phyloP scores from a whole-genome alignment of 2,888 invertebrate species.

The Drosophila hamatofila region DNA sequence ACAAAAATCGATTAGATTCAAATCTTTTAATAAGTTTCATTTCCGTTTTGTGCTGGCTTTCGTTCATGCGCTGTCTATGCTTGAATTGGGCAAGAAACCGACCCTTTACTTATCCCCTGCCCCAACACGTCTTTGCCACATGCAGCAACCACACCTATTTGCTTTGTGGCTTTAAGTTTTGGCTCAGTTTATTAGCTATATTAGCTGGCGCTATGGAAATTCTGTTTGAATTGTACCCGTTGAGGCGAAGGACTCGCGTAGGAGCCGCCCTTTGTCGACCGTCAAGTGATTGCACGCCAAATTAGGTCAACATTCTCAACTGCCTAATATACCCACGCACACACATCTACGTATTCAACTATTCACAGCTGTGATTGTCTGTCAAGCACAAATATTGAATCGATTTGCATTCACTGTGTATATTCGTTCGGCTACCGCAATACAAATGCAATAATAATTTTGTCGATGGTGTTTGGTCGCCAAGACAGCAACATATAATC shows the following conservation, averaged over 20 bases:
- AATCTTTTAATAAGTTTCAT: slow-evolving; percentile 84
- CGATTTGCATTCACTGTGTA: slow-evolving; percentile 53
- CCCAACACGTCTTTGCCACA: slow-evolving; percentile 11
- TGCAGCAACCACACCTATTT: slow-evolving; percentile 62
- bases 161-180: slow-evolving; percentile 62
- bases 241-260: slow-evolving; percentile 16
- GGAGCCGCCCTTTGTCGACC: slow-evolving; percentile 52
- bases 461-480: slow-evolving; percentile 7
- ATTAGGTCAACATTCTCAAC: slow-evolving; percentile 73
- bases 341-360: slow-evolving; percentile 8
- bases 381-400: slow-evolving; percentile 59
- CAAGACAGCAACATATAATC: slow-evolving; percentile 35
- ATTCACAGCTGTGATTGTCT: slow-evolving; percentile 50
- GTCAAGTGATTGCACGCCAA: slow-evolving; percentile 62
- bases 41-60: slow-evolving; percentile 78
- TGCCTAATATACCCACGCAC: slow-evolving; percentile 12
- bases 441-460: slow-evolving; percentile 61
- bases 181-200: slow-evolving; percentile 63
- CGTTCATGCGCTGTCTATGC: slow-evolving; percentile 63
- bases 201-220: slow-evolving; percentile 63
- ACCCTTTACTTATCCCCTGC: slow-evolving; percentile 16
- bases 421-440: slow-evolving; percentile 29
- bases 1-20: slow-evolving; percentile 82
- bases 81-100: slow-evolving; percentile 26
- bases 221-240: slow-evolving; percentile 60